Base-by-base conservation (phyloP, 2,888 invertebrate genomes). In the Clitarchus hookeri region DNA sequence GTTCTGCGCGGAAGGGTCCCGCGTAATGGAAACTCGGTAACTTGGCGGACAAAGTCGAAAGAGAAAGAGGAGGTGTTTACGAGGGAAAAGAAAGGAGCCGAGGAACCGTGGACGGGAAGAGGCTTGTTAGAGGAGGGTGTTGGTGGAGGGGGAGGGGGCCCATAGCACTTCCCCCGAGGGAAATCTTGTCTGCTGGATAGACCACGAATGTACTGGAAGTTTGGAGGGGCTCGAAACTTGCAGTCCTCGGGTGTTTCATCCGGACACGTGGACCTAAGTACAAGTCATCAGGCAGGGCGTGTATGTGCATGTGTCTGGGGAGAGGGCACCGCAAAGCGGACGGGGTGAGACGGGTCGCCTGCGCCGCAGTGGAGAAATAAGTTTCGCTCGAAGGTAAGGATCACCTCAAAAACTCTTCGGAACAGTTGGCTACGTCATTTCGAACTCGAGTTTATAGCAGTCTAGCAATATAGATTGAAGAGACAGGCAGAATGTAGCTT, bases 161-260 rank as follows among this genome's bases (percentile, higher is more conserved):
- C 48, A 2, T 65, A 9, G 23, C 65, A 65, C 23, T 65, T 65
- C 13, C 65, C 65, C 65, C 65, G 65, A n/a, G 65, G 65, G 65
- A 65, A 65, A 65, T 65, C 65, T 65, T 65, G 65, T 65, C 65
- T 65, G 65, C 65, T n/a, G 65, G 65, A 65, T 65, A 65, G 65
- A 65, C 65, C 65, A 23, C 65, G 65, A 65, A 65, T n/a, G 65
- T 65, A 23, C n/a, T 19, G 65, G 65, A n/a, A n/a, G 65, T 65
- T 19, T n/a, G n/a, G 3, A n/a, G 65, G 23, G 65, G 19, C 16
- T 65, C 8, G 65, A 65, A 65, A 65, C 65, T 65, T 65, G 65
- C 12, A 65, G 65, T 65, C 65, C 23, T 65, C 8, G 65, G 23
- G 65, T 65, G 65, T n/a, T 65, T 19, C 65, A n/a, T 23, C 65